Evolutionary conservation across 2,797 vertebrate genomes (phyloP), one percentile per base, ranked within the genome.

Genomic region (Malacoctenus gilli): DNA sequence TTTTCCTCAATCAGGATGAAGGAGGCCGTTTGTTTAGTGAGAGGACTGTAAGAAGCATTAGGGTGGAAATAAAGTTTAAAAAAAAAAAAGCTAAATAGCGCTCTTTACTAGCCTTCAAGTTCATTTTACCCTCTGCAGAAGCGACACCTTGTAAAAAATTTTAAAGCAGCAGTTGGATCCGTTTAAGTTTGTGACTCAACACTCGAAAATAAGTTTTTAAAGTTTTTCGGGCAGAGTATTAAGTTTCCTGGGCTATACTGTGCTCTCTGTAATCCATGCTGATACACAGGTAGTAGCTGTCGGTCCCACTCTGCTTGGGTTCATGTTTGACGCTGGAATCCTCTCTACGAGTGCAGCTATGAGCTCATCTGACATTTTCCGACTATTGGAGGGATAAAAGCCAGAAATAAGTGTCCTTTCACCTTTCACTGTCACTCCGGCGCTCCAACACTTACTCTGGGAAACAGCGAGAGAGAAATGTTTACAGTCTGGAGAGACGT

Each of bases 391-490:
- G 60, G 47, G 64, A 77, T 70, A 65, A 77, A 82, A 82, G 50
- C 75, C 79, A 76, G 60, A 51, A 65, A 49, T 52, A 57, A 55
- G 50, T 59, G 66, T 77, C 65, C 50, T 72, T 76, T 72, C 50
- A 77, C 77, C 79, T 79, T 80, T 61, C 59, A 64, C 61, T 40
- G 41, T 60, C 75, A 56, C 58, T 67, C 43, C 36, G 63, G 23
- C 41, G 47, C 68, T 65, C 39, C 50, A 70, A 44, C 59, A 68
- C 73, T 75, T 63, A 59, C 47, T 40, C 51, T 31, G 53, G 36
- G 69, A 81, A 79, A 79, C 63, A 52, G 79, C 83, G 80, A 52
- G 54, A 83, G 75, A 75, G 75, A 84, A 82, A 68, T 84, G 83
- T 87, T 90, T 87, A 88, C 32, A 64, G 58, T 69, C 23, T 39